Evolutionary conservation across 2,113 vertebrate species (phyloP), one percentile per base, ranked within the genome.

Genomic region (Spermophilus dauricus): DNA sequence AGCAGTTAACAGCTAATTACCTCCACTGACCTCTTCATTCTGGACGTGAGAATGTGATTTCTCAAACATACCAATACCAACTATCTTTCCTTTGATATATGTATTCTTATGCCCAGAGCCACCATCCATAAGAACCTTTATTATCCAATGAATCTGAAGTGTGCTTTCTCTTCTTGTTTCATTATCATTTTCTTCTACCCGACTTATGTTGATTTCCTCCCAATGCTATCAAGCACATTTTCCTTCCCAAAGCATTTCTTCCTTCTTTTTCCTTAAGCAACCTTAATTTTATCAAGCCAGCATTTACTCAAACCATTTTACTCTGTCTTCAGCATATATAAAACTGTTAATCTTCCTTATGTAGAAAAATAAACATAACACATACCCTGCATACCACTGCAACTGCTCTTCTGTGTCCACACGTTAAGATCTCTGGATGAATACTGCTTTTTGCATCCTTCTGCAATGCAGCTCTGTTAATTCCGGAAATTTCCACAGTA

Each of bases 401-500:
- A 80, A 95, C 89, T 95, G 84, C 28, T 95, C 86, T 75, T 94
- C 96, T 85, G 72, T 69, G 87, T 96, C 95, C 92, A 63, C 5
- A 58, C 86, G 91, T 70, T 75, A 92, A 91, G 65, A 42, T 85
- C 58, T 87, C 87, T 90, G 89, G 92, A 97, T 86, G 96, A 97
- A 97, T 90, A 90, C 94, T 94, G 95, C 94, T 95, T 89, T 97
- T 96, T 97, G 92, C 94, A 94, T 90, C 98, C 76, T 97, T 96
- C 97, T 97, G 98, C 98, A 98, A 95, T 97, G 98, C 97, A 97
- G 97, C 92, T 97, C 96, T 97, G 87, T 95, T 96, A 97, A 97
- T 96, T 97, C 96, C 85, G 98, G 98, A 98, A 98, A 97, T 98
- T 98, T 98, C 97, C 98, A 98, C 92, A 96, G 95, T 96, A 97